Conservation (phyloP, 2,797 vertebrate genomes). For the Xyrichtys novacula region DNA sequence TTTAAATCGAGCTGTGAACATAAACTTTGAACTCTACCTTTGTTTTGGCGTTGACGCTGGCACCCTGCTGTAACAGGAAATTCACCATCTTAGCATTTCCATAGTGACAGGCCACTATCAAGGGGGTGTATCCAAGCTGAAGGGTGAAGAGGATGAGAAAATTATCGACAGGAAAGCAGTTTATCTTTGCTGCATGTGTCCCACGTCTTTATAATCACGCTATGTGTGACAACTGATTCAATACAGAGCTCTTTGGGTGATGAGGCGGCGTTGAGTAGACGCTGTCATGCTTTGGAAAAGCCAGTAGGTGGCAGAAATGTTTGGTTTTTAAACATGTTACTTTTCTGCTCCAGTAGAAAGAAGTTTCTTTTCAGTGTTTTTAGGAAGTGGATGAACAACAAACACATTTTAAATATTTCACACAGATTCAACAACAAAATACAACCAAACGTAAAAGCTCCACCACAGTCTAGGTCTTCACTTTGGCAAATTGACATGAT, state of each 20-base stretch:
- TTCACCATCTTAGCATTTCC: slow-evolving; percentile 98
- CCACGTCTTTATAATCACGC: background rate
- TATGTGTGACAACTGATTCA: background rate
- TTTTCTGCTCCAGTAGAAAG: background rate
- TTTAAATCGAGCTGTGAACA: background rate
- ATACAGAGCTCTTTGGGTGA: background rate
- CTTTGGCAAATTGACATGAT: background rate
- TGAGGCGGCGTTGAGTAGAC: background rate
- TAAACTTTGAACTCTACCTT: slow-evolving; percentile 89
- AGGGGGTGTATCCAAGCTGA: slow-evolving; percentile 96
- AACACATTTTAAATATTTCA: background rate
- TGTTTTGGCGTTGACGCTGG: slow-evolving; percentile 91
- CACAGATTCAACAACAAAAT: too few species aligned
- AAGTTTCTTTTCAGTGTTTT: background rate
- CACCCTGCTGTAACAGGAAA: slow-evolving; percentile 92
- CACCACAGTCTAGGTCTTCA: background rate
- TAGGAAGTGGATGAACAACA: background rate
- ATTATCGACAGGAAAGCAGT: background rate
- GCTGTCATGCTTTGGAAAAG: slow-evolving; percentile 17
- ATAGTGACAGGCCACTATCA: slow-evolving; percentile 98
- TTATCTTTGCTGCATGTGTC: background rate
- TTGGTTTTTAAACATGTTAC: background rate
- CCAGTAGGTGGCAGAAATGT: slow-evolving; percentile 42
- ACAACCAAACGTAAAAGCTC: too few species aligned
- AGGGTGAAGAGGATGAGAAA: slow-evolving; percentile 1